Percentiles rank a stretch among this genome's conserved stretches.
phyloP scores from a whole-genome alignment of 2,113 vertebrate genomes.

The Sturnira hondurensis region DNA sequence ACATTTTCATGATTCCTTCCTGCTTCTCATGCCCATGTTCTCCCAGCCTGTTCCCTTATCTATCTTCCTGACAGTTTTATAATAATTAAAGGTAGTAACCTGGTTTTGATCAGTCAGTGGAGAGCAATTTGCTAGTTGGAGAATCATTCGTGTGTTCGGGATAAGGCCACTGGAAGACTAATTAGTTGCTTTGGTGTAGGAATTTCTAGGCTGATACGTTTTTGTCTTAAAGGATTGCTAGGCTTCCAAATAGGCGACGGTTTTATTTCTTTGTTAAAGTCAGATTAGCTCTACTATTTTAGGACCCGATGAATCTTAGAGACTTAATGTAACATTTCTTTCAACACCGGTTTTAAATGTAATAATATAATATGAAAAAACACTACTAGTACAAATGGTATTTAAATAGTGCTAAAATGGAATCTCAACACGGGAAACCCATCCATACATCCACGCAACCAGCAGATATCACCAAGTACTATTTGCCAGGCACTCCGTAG shows the following conservation, averaged over 20 bases:
- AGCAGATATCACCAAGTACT: neutral
- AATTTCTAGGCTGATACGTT: neutral
- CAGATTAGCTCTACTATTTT: neutral
- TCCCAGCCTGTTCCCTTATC: neutral
- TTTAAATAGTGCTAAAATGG: slow-evolving; percentile 2
- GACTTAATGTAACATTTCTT: neutral
- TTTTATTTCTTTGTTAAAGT: slow-evolving; percentile 26
- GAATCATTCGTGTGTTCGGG: neutral
- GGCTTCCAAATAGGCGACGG: neutral
- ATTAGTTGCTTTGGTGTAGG: neutral
- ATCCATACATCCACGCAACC: neutral
- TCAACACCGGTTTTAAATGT: neutral
- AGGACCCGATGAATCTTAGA: neutral
- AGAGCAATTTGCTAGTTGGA: neutral
- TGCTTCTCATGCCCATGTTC: neutral
- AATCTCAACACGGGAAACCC: neutral
- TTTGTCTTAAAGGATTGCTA: slow-evolving; percentile 23
- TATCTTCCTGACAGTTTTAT: neutral
- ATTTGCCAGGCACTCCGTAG: neutral
- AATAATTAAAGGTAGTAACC: slow-evolving; percentile 1
- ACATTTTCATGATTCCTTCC: slow-evolving; percentile 9
- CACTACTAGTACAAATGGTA: neutral
- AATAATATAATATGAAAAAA: neutral
- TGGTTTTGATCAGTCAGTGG: neutral
- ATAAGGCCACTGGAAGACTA: neutral